Percentiles rank a stretch among this genome's conserved stretches.
phyloP scores from a whole-genome alignment of 2,113 vertebrate genomes.

The Cololabis saira region DNA sequence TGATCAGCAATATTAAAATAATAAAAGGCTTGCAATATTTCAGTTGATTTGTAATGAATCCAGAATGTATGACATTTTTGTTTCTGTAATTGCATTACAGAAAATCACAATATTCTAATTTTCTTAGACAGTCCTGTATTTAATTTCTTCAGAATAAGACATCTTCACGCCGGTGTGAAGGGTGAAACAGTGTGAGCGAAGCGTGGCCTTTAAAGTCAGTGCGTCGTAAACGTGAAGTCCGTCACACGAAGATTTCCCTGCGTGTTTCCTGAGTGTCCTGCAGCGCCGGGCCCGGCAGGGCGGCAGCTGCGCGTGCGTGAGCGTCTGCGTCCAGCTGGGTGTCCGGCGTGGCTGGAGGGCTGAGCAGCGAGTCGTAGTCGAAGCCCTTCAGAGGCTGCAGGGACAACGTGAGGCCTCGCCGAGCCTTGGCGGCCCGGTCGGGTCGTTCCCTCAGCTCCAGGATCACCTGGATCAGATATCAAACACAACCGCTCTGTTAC shows the following conservation, averaged over 20 bases:
- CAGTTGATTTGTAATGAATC: too few relatives aligned
- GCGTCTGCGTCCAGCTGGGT: constrained; percentile 35
- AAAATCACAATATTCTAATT: too few relatives aligned
- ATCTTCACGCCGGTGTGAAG: constrained; percentile 29
- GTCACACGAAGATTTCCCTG: constrained; percentile 74
- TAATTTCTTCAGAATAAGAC: constrained; percentile 6
- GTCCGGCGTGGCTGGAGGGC: constrained; percentile 56
- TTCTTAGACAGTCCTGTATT: too few relatives aligned
- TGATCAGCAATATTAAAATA: too few relatives aligned
- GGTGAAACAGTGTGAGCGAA: constrained; percentile 28
- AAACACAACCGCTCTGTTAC: too few relatives aligned
- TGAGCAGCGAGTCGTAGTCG: constrained; percentile 84
- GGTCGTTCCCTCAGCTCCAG: constrained; percentile 79
- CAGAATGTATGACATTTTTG: too few relatives aligned
- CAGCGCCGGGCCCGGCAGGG: constrained; percentile 43
- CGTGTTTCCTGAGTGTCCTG: constrained; percentile 54
- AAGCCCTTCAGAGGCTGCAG: constrained; percentile 84
- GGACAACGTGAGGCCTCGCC: constrained; percentile 76
- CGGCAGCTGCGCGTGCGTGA: constrained; percentile 12
- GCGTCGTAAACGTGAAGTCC: constrained; percentile 26
- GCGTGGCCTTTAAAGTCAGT: constrained; percentile 18
- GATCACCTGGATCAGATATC: too few relatives aligned
- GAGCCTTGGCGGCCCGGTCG: constrained; percentile 74
- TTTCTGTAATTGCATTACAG: too few relatives aligned
- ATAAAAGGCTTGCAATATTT: too few relatives aligned